A percentile compares a stretch with the other conserved stretches of the same genome.
Conservation (phyloP, 1,140 invertebrate species). For the Nasonia longicornis region DNA sequence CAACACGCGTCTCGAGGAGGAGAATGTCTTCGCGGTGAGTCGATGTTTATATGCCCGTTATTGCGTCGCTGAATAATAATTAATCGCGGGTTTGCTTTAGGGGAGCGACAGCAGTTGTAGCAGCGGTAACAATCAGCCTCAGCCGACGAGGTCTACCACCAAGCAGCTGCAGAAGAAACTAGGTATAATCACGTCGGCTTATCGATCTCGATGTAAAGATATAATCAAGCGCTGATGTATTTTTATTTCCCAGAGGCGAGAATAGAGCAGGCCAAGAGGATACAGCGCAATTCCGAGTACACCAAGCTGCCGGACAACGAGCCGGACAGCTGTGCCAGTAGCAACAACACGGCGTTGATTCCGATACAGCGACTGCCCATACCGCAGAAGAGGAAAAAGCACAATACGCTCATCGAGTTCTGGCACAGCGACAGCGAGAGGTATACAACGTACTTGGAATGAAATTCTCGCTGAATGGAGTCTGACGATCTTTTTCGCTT, state of each 20-base stretch:
- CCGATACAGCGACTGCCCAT: constrained; percentile 73
- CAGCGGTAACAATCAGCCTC: constrained; percentile 63
- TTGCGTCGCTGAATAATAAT: background rate
- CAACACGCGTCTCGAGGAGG: constrained; percentile 62
- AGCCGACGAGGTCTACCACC: constrained; percentile 58
- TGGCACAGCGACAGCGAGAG: constrained; percentile 66
- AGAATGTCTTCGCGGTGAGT: constrained; percentile 68
- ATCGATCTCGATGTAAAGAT: background rate
- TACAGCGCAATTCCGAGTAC: constrained; percentile 71
- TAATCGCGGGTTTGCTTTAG: constrained; percentile 49
- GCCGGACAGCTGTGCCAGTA: constrained; percentile 52
- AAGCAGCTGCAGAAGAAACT: constrained; percentile 70
- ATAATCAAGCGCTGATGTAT: background rate
- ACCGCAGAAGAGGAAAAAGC: constrained; percentile 71
- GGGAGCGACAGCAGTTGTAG: constrained; percentile 69
- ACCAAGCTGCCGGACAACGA: constrained; percentile 68
- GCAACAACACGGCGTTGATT: constrained; percentile 60
- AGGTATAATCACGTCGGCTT: constrained; percentile 53
- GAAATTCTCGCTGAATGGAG: background rate
- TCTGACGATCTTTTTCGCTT: background rate
- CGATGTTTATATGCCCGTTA: background rate
- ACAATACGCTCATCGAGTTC: constrained; percentile 73
- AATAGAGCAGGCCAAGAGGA: constrained; percentile 72
- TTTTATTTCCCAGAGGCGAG: constrained; percentile 64
- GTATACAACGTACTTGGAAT: constrained; percentile 46